A percentile compares a stretch with the other conserved stretches of the same genome.
Evolutionary conservation across 2,888 invertebrate genomes (phyloP).

Genomic region (Orthosia incerta): DNA sequence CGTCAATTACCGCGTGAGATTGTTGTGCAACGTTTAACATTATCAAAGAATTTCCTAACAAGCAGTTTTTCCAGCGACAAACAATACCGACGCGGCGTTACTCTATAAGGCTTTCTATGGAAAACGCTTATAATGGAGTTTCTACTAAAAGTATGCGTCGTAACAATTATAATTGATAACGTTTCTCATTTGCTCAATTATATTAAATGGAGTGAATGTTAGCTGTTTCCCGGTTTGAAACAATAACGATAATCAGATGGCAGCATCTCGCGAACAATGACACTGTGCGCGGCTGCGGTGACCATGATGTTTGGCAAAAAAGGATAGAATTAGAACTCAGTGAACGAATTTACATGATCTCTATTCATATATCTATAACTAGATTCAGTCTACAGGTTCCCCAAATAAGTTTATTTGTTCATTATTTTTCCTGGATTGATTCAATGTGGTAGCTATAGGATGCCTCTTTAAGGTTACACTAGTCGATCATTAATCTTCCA

Average conservation of each 20-base stretch:
- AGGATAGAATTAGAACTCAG: background rate
- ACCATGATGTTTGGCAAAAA: constrained; percentile 66
- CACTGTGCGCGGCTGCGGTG: constrained; percentile 79
- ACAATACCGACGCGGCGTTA: constrained; percentile 19
- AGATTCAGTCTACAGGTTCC: background rate
- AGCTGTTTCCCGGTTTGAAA: constrained; percentile 87
- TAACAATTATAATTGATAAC: constrained; percentile 87
- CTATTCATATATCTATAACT: background rate
- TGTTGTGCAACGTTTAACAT: constrained; percentile 21
- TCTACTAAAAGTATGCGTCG: constrained; percentile 75
- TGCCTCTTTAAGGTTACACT: no score
- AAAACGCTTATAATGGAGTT: constrained; percentile 68
- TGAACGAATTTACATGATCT: background rate
- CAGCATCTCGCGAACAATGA: constrained; percentile 88
- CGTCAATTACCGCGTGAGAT: background rate
- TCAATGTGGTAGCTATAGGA: background rate
- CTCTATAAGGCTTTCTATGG: constrained; percentile 61
- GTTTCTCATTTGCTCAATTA: constrained; percentile 89
- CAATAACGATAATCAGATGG: constrained; percentile 88
- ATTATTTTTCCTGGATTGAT: background rate
- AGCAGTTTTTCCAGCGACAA: constrained; percentile 29
- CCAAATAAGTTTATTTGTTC: no score
- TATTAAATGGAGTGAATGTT: constrained; percentile 88
- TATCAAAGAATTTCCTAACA: constrained; percentile 28
- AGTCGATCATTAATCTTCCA: no score